Base-by-base conservation (phyloP, 2,113 vertebrate genomes). In the Labrus mixtus region DNA sequence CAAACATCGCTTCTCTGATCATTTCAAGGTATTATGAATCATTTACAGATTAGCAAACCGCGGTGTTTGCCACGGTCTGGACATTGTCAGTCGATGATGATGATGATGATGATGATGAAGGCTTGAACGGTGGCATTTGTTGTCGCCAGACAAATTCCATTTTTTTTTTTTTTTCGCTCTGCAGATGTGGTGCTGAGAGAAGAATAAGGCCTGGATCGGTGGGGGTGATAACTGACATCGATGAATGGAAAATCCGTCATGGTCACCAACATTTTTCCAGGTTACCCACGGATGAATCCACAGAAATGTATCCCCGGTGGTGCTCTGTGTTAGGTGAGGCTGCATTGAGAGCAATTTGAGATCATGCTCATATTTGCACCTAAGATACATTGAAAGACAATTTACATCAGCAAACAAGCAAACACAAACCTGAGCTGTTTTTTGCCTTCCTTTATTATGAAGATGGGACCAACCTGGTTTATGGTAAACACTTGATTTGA, bases 101-200 rank as follows among this genome's bases (percentile, higher is more conserved):
- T n/a, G n/a, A n/a, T 33, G 75, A 48, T 46, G 60, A 62, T 7
- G 39, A n/a, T 33, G 75, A 48, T 46, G 68, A 29, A 19, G 72
- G 70, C 57, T 61, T 41, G n/a, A 59, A 63, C 62, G 66, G 48
- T 69, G 68, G 50, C 73, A 68, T 81, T 80, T 76, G 17, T 53
- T 37, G 48, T 70, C 75, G 51, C 41, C 64, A 67, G 41, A 63
- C 39, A 15, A 25, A 36, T 36, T 59, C 29, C 22, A 8, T 22
- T 33, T 33, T 33, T 23, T 43, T 33, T 22, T 33, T 33, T 33
- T 23, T 43, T 33, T 39, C 58, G 23, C 43, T n/a, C 67, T 69
- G 76, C 83, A 85, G 77, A 89, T 86, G 89, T 87, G 82, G 68
- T n/a, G 65, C 70, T 74, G 78, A 69, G 1, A 33, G 59, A 51